These are phyloP conservation scores for Bostrychus sinensis DNA, from an alignment of 2,113 vertebrate species.

Conservation along the genomic window DNA sequence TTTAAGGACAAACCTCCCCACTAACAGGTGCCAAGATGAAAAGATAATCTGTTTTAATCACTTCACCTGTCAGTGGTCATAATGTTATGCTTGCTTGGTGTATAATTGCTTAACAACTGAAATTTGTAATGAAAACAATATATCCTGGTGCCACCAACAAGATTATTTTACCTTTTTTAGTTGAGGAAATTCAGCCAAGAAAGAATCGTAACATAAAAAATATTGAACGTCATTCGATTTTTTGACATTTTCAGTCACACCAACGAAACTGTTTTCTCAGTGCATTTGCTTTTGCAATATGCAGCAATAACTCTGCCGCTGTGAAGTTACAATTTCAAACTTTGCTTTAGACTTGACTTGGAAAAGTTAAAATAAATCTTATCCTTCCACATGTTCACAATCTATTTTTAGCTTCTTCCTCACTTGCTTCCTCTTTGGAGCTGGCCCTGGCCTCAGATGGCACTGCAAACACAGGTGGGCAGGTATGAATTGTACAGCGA, in stretches of 20 bases:
- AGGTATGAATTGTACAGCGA: not conserved
- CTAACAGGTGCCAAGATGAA: too few relatives aligned
- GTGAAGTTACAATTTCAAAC: constrained; percentile 2
- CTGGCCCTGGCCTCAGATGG: not conserved
- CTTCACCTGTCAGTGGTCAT: too few relatives aligned
- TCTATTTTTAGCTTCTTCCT: not conserved
- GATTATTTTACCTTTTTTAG: not conserved
- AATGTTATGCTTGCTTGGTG: too few relatives aligned
- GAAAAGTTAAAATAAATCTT: not conserved
- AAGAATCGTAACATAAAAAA: not conserved
- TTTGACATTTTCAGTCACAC: not conserved
- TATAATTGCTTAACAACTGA: not conserved
- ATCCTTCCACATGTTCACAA: not conserved
- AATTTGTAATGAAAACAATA: not conserved
- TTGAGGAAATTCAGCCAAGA: not conserved
- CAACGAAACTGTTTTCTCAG: not conserved
- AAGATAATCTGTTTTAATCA: too few relatives aligned
- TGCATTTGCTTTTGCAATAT: constrained; percentile 1
- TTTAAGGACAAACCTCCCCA: too few relatives aligned
- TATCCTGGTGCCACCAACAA: not conserved
- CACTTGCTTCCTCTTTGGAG: not conserved
- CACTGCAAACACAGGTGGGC: not conserved
- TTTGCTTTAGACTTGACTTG: not conserved
- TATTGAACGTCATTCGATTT: not conserved
- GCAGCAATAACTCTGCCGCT: constrained; percentile 7